These are phyloP conservation scores for Eupithecia vulgata DNA, from an alignment of 2,888 invertebrate genomes.

Conservation along the genomic window DNA sequence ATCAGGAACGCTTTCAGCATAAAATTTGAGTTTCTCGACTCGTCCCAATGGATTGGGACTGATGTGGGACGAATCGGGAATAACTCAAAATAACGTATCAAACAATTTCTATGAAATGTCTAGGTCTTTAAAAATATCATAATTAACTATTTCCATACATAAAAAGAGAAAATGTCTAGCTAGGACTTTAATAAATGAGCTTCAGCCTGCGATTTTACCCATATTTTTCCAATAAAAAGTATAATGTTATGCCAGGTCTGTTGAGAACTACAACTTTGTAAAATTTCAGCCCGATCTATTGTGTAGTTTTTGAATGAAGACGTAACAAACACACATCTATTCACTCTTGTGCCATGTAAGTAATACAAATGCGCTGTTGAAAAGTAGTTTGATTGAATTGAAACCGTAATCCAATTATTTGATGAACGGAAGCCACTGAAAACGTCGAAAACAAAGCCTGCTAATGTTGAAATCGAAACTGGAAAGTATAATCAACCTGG, in stretches of 20 bases:
- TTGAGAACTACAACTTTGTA: neutral
- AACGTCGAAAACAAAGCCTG: neutral
- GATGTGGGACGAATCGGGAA: too few species aligned
- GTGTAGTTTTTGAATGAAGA: neutral
- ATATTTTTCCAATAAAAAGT: neutral
- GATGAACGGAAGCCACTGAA: constrained; percentile 10
- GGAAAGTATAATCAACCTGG: neutral
- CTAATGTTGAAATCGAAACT: constrained; percentile 3
- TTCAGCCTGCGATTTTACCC: neutral
- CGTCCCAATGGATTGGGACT: too few species aligned
- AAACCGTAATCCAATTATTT: constrained; percentile 18
- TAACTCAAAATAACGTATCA: too few species aligned
- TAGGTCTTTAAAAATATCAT: too few species aligned
- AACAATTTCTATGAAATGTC: too few species aligned
- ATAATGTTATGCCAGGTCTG: too few species aligned
- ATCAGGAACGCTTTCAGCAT: too few species aligned
- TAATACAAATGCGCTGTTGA: neutral
- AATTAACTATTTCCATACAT: too few species aligned
- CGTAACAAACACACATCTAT: neutral
- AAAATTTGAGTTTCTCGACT: too few species aligned
- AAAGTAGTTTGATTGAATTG: neutral
- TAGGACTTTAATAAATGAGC: neutral
- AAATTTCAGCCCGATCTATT: neutral
- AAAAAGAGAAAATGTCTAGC: too few species aligned
- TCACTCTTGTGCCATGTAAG: neutral